A percentile compares a stretch with the other conserved stretches of the same genome.
Conservation (phyloP, 2,888 invertebrate species). For the Chrysolina oricalcia region DNA sequence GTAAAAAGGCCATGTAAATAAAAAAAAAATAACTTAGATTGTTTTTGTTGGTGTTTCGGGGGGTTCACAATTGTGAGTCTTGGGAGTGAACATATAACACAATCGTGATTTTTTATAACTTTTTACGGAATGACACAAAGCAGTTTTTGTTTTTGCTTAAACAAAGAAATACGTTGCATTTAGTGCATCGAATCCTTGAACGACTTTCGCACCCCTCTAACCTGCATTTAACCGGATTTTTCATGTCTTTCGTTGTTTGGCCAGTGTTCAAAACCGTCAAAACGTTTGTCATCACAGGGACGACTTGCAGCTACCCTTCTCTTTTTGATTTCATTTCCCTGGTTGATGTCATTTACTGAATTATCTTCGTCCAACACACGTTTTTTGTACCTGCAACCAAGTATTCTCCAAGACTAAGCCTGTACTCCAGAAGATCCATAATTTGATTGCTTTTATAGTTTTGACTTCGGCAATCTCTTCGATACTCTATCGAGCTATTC, state of each 20-base stretch:
- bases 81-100: too few species aligned
- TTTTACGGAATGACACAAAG: too few species aligned
- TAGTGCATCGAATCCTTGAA: neutral
- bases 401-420: constrained; percentile 34
- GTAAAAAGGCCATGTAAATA: too few species aligned
- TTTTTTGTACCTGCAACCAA: constrained; percentile 13
- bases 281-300: neutral
- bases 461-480: constrained; percentile 34
- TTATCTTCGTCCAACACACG: too few species aligned
- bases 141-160: neutral
- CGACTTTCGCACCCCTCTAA: neutral
- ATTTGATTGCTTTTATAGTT: constrained; percentile 23
- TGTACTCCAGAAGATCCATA: constrained; percentile 41
- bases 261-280: neutral
- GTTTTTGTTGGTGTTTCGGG: too few species aligned
- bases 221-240: neutral
- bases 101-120: too few species aligned
- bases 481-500: constrained; percentile 58
- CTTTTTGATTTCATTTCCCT: neutral
- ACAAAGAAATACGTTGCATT: neutral
- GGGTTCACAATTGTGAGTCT: too few species aligned
- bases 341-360: neutral
- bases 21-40: too few species aligned
- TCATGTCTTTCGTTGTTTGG: constrained; percentile 9
- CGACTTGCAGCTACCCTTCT: too few species aligned